phyloP scores from a whole-genome alignment of 2,888 invertebrate species.

The Chaitophorus viminalis region DNA sequence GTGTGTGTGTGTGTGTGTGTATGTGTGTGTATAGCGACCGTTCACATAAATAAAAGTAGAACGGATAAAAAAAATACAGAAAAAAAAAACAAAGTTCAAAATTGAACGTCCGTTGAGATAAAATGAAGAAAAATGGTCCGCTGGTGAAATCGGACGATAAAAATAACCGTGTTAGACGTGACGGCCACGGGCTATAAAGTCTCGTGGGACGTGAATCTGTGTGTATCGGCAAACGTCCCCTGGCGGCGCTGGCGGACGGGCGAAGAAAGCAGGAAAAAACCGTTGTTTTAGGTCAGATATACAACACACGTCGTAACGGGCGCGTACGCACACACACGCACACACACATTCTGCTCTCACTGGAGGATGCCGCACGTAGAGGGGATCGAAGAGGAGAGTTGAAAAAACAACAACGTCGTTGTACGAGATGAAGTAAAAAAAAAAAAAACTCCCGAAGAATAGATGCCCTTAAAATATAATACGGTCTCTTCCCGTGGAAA shows the following conservation, averaged over 20 bases:
- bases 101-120: constrained; percentile 62
- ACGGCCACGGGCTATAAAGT: constrained; percentile 62
- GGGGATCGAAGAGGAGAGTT: background rate
- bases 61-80: constrained; percentile 37
- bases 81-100: constrained; percentile 56
- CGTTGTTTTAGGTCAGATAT: constrained; percentile 62
- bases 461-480: constrained; percentile 55
- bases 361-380: background rate
- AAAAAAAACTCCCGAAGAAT: constrained; percentile 4
- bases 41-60: constrained; percentile 62
- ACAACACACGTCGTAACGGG: constrained; percentile 49
- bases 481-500: constrained; percentile 27
- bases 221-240: constrained; percentile 59
- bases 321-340: background rate
- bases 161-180: constrained; percentile 61
- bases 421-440: constrained; percentile 21
- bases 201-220: constrained; percentile 59
- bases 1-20: background rate
- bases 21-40: constrained; percentile 5
- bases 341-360: background rate
- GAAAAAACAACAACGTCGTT: constrained; percentile 48
- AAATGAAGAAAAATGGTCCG: constrained; percentile 62
- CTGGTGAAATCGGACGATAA: constrained; percentile 62
- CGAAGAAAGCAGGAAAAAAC: constrained; percentile 40
- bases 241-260: constrained; percentile 37